Evolutionary conservation across 2,113 vertebrate species (phyloP), one percentile per base, ranked within the genome.

Genomic region (Pteruthius melanotis): DNA sequence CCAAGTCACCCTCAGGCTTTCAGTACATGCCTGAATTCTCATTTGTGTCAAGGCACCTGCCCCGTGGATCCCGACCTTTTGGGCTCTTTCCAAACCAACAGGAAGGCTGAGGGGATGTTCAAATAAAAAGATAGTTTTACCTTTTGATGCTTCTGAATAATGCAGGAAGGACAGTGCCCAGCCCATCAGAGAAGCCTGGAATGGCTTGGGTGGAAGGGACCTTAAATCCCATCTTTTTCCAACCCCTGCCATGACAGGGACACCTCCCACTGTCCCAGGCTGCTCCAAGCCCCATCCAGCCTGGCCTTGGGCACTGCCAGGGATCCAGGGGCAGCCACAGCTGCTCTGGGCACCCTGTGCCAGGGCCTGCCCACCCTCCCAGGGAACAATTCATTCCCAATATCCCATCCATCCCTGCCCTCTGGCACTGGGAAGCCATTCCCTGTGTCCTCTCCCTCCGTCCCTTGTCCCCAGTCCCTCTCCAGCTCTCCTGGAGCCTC

Each of bases 191-290:
- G 13, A n/a, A n/a, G 6, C 21, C 47, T 47, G 45, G 52, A 68
- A 45, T 30, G 16, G 19, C 1, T 66, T 24, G 39, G 39, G 19
- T 39, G 33, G 52, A 35, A 40, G 7, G 23, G 28, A 75, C 5
- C 7, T 28, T 7, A 52, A 81, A 52, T 2, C 7, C 5, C 68
- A 52, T 2, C 35, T 6, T 0, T 0, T 24, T 0, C 35, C 35
- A n/a, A 30, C 8, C 13, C n/a, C 42, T 18, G 40, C 56, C 74
- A 24, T 24, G 39, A 63, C 72, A 69, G 72, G 37, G 72, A 45
- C 72, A 27, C 22, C 53, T 77, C 1, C 44, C 72, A 52, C 61
- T 13, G 13, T 17, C 53, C 45, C 83, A 68, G 63, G 63, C 4
- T 52, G 37, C 17, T 65, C 70, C 47, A 1, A n/a, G 37, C 33